These are phyloP conservation scores for Orthosia cruda DNA, from an alignment of 2,888 invertebrate genomes.

Conservation along the genomic window DNA sequence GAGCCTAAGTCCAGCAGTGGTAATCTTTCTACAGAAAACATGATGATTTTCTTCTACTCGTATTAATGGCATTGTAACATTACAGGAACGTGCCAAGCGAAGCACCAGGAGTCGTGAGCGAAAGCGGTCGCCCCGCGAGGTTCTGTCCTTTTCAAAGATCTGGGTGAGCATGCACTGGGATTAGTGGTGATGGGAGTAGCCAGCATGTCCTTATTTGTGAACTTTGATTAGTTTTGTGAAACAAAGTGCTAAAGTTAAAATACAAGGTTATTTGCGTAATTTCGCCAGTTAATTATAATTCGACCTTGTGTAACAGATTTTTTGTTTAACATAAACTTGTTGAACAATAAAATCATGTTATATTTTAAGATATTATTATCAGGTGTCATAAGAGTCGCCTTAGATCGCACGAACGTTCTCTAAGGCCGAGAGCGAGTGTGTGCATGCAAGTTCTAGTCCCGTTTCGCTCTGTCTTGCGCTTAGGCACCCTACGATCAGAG, in stretches of 20 bases:
- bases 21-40: not conserved
- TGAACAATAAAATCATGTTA: too few species aligned
- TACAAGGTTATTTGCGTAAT: not conserved
- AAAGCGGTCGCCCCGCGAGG: conserved; percentile 92
- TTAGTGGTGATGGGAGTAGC: not conserved
- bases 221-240: not conserved
- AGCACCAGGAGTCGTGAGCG: conserved; percentile 89
- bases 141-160: conserved; percentile 96
- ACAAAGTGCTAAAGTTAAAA: not conserved
- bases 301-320: not conserved
- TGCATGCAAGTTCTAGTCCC: too few species aligned
- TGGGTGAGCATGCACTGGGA: conserved; percentile 90
- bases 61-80: not conserved
- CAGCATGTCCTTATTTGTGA: conserved; percentile 13
- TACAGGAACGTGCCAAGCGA: conserved; percentile 80
- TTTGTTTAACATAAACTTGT: too few species aligned
- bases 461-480: too few species aligned
- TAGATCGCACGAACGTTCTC: too few species aligned
- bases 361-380: too few species aligned
- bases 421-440: too few species aligned
- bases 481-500: too few species aligned
- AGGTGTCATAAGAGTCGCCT: too few species aligned
- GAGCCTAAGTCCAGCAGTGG: too few species aligned
- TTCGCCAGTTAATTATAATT: not conserved
- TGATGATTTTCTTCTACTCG: not conserved